These are phyloP conservation scores for Meteorus cinctellus DNA, from an alignment of 2,888 invertebrate genomes.

Conservation along the genomic window DNA sequence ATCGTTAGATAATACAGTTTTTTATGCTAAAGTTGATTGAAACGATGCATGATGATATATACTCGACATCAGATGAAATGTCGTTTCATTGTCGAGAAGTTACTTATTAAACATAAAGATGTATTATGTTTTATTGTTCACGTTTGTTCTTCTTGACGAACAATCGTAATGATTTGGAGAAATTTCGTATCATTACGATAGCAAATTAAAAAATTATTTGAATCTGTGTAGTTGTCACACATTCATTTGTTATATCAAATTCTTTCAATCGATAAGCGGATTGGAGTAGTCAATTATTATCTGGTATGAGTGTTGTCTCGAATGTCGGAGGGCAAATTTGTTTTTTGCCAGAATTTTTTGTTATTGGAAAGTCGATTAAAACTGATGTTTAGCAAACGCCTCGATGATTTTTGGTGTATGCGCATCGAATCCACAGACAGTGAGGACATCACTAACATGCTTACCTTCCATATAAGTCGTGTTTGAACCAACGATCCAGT, in stretches of 20 bases:
- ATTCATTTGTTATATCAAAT: background rate
- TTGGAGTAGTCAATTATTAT: background rate
- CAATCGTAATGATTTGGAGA: background rate
- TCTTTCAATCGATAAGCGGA: background rate
- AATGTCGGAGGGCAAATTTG: background rate
- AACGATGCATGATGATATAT: background rate
- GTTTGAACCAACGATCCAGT: constrained; percentile 77
- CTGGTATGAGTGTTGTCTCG: background rate
- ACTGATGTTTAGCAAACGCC: constrained; percentile 76
- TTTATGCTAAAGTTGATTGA: constrained; percentile 50
- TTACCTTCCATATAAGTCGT: constrained; percentile 75
- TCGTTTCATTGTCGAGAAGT: background rate
- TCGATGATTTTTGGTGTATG: constrained; percentile 79
- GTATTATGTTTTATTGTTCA: background rate
- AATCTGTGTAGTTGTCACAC: background rate
- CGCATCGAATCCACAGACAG: constrained; percentile 79
- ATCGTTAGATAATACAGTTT: constrained; percentile 23
- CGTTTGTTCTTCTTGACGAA: background rate
- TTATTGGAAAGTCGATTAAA: constrained; percentile 52
- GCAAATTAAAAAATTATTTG: background rate
- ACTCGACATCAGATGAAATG: background rate
- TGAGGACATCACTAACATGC: constrained; percentile 76
- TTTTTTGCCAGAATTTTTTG: background rate
- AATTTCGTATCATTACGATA: background rate
- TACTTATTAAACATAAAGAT: background rate